These are phyloP conservation scores for Lepetodrilus schrolli DNA, from an alignment of 2,888 invertebrate species.

Conservation along the genomic window DNA sequence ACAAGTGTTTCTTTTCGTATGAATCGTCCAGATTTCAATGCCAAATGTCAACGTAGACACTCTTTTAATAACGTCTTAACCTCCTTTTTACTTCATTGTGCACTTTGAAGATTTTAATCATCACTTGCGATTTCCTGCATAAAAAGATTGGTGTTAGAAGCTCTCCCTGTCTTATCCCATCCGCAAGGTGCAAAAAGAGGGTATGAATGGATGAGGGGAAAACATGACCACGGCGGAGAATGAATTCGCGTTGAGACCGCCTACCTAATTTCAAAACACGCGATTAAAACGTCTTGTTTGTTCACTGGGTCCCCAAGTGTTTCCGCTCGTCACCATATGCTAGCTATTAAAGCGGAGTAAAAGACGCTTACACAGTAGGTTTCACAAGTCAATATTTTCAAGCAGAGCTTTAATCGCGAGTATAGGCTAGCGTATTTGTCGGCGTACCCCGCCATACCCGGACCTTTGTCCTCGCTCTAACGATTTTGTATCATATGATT, in stretches of 20 bases:
- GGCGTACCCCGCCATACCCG: not conserved
- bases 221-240: too few relatives aligned
- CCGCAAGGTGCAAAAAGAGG: not conserved
- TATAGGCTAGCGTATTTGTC: not conserved
- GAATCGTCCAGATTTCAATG: constrained; percentile 1
- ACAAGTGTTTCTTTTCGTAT: constrained; percentile 3
- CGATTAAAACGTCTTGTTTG: constrained; percentile 6
- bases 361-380: not conserved
- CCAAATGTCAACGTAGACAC: not conserved
- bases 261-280: not conserved
- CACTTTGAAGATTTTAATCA: not conserved
- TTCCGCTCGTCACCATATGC: not conserved
- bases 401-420: constrained; percentile 17
- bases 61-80: not conserved
- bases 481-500: constrained; percentile 25
- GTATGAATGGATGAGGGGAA: not conserved
- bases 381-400: constrained; percentile 19
- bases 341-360: not conserved
- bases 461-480: constrained; percentile 2
- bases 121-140: not conserved
- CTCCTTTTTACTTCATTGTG: not conserved
- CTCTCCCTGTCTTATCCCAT: not conserved
- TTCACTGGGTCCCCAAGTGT: not conserved
- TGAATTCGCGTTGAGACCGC: not conserved
- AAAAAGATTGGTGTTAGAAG: not conserved